These are phyloP conservation scores for Buphagus erythrorhynchus DNA, from an alignment of 2,797 vertebrate genomes.

Conservation along the genomic window DNA sequence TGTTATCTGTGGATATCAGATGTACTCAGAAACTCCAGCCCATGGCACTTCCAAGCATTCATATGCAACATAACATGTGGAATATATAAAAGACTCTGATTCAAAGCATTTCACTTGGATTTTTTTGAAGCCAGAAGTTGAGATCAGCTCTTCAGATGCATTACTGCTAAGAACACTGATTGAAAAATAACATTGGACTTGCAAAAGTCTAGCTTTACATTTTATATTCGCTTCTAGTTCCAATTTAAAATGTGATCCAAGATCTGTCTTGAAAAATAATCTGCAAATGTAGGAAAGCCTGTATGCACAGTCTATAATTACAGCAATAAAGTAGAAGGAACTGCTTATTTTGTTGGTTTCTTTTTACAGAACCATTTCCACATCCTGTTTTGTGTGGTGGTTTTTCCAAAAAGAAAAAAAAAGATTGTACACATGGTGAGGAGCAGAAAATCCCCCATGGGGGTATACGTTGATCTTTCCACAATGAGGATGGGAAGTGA, in stretches of 20 bases:
- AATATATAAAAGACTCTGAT: not conserved
- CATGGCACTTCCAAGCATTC: not conserved
- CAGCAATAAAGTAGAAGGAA: conserved; percentile 27
- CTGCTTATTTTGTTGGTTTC: conserved; percentile 52
- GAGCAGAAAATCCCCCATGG: conserved; percentile 16
- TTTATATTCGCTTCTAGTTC: not conserved
- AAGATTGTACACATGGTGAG: not conserved
- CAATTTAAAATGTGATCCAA: not conserved
- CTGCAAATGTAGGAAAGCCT: not conserved
- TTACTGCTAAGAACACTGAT: not conserved
- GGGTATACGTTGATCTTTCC: conserved; percentile 12
- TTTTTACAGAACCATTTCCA: conserved; percentile 16
- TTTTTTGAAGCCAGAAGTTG: not conserved
- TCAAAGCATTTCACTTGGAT: not conserved
- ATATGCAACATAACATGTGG: not conserved
- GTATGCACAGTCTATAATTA: not conserved
- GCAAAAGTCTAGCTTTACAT: not conserved
- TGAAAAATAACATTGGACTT: not conserved
- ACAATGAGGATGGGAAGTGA: conserved; percentile 11
- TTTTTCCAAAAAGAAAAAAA: conserved; percentile 1
- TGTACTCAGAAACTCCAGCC: not conserved
- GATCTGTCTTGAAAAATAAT: conserved; percentile 13
- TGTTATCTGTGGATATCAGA: not conserved
- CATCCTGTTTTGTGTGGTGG: conserved; percentile 37
- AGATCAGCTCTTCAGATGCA: not conserved